Evolutionary conservation across 1,140 invertebrate species (phyloP).

Genomic region (Octopus bimaculoides): DNA sequence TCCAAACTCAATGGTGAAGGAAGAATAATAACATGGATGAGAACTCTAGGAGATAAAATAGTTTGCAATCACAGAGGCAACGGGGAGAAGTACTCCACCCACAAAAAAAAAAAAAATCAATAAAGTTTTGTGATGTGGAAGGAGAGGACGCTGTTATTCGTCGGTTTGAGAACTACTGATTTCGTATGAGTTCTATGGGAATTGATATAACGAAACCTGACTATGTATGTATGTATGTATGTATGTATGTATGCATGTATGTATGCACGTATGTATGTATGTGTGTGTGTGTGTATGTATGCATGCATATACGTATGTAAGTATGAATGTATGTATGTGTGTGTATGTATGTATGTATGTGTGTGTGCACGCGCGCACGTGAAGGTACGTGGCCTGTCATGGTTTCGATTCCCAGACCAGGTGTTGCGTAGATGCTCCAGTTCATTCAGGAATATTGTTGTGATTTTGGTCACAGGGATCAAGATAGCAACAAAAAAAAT

Average conservation of each 20-base stretch:
- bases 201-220: background rate
- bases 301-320: background rate
- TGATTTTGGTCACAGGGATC: too few species aligned
- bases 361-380: background rate
- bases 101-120: background rate
- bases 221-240: constrained; percentile 12
- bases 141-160: background rate
- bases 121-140: background rate
- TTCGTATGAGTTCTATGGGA: background rate
- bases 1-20: too few species aligned
- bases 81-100: background rate
- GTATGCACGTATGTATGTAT: constrained; percentile 1
- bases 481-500: too few species aligned
- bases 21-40: too few species aligned
- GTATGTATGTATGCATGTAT: constrained; percentile 11
- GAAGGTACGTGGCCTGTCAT: background rate
- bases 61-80: background rate
- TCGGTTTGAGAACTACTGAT: background rate
- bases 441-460: too few species aligned
- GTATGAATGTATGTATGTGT: background rate
- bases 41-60: too few species aligned
- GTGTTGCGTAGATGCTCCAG: too few species aligned
- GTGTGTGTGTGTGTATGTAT: background rate
- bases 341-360: background rate
- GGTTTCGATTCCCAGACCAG: too few species aligned